A percentile compares a stretch with the other conserved stretches of the same genome.
Evolutionary conservation across 2,888 invertebrate genomes (phyloP).

Genomic region (Sinotaia quadrata): DNA sequence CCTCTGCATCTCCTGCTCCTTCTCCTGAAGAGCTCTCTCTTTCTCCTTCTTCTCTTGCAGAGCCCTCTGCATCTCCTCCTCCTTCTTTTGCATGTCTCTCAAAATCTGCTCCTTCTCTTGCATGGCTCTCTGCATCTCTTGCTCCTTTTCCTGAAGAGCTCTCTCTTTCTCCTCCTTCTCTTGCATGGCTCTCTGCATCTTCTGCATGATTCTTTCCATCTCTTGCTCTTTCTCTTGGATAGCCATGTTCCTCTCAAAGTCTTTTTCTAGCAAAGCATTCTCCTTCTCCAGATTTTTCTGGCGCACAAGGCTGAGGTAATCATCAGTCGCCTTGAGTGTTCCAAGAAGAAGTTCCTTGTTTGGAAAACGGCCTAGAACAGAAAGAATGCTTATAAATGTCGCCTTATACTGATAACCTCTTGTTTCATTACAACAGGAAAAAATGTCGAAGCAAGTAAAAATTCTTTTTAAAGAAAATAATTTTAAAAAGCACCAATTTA

Average conservation of each 20-base stretch:
- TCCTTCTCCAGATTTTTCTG: not conserved
- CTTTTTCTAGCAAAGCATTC: not conserved
- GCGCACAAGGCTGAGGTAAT: not conserved
- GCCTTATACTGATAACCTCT: too few relatives aligned
- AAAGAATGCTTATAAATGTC: too few relatives aligned
- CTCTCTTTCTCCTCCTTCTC: not conserved
- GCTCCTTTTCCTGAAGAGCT: not conserved
- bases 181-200: not conserved
- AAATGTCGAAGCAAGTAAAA: too few relatives aligned
- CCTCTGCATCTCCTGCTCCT: too few relatives aligned
- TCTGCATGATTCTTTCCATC: not conserved
- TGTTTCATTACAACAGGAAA: too few relatives aligned
- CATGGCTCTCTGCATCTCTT: not conserved
- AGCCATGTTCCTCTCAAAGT: not conserved
- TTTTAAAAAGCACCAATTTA: too few relatives aligned
- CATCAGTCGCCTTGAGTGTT: constrained; percentile 26
- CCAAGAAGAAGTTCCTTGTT: constrained; percentile 28
- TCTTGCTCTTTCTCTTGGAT: not conserved
- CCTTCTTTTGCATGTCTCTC: too few relatives aligned
- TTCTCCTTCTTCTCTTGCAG: too few relatives aligned
- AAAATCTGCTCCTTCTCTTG: constrained; percentile 11
- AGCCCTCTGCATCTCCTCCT: too few relatives aligned
- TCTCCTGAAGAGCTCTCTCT: too few relatives aligned
- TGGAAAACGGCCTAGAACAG: constrained; percentile 26
- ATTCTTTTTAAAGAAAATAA: too few relatives aligned